Evolutionary conservation across 2,888 invertebrate species (phyloP), one percentile per base, ranked within the genome.

Genomic region (Palloptera scutellata): DNA sequence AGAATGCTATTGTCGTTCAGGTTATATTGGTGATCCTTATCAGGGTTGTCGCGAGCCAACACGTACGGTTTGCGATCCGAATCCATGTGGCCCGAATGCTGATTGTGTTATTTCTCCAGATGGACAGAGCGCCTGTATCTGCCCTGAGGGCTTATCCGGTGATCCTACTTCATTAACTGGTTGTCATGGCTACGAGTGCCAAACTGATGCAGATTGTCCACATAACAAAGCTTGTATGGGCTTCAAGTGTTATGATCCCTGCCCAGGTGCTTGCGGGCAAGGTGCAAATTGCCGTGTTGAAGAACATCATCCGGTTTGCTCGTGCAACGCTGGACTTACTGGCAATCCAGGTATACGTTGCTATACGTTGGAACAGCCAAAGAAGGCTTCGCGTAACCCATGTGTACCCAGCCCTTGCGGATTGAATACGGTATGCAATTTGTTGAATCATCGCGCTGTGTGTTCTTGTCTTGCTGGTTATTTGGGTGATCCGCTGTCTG

Each of bases 321-420:
- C 89, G 10, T 95, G 95, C 80, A 87, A 89, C 77, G 85, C 88
- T 62, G 92, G 91, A 20, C 86, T 91, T 57, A 88, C 89, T 54
- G 95, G 95, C 58, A 93, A 94, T 86, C 94, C 95, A 20, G 87
- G 91, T 51, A 87, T 90, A 61, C 89, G 91, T 75, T 95, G 95
- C 80, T 90, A 89, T 76, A 86, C 88, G 55, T 84, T 87, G 52
- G 87, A 87, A 62, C 79, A 84, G 70, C 83, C 87, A 60, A 82
- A 79, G 55, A 87, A 86, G 71, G 88, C 89, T 65, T 86, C 87
- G 59, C 86, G 86, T 73, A 89, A 89, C 77, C 92, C 93, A 8
- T 94, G 94, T 78, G 86, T 87, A 73, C 92, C 91, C 68, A 89
- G 88, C 72, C 91, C 92, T 60, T 95, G 95, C 79, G 95, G 95